phyloP scores from a whole-genome alignment of 2,797 vertebrate genomes.

The Malurus splendens region DNA sequence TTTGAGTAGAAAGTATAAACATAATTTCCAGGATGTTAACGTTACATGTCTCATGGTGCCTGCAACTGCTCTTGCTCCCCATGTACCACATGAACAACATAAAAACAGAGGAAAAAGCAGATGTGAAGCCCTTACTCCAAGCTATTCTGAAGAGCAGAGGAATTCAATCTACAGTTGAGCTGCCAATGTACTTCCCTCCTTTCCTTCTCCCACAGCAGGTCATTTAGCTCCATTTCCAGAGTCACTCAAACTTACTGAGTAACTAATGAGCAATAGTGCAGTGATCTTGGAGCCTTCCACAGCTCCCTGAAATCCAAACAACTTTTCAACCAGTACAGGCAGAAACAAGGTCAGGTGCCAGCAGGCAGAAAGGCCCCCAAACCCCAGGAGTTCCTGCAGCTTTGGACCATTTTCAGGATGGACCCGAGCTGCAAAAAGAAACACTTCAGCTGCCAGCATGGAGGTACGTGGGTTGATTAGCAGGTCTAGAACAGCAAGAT shows the following conservation, averaged over 20 bases:
- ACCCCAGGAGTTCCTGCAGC: neutral
- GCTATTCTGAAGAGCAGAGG: neutral
- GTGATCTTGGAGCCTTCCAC: neutral
- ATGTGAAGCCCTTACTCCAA: fast-evolving
- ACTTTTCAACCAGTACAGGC: neutral
- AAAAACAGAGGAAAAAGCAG: neutral
- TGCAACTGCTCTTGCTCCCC: neutral
- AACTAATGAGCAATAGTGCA: neutral
- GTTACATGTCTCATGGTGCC: neutral
- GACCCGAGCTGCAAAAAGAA: neutral
- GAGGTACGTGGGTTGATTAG: neutral
- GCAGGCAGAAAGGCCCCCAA: neutral
- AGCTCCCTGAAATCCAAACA: neutral
- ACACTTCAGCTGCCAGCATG: neutral
- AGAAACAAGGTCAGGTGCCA: neutral
- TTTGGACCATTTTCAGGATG: neutral
- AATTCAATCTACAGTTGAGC: neutral
- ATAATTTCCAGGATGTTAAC: neutral
- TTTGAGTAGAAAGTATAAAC: neutral
- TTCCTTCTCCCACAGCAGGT: neutral
- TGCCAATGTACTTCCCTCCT: neutral
- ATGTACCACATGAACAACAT: neutral
- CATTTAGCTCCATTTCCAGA: neutral
- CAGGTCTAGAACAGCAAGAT: neutral
- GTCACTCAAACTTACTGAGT: neutral